These are phyloP conservation scores for Campoplex capitator DNA, from an alignment of 2,888 invertebrate genomes.

Conservation along the genomic window DNA sequence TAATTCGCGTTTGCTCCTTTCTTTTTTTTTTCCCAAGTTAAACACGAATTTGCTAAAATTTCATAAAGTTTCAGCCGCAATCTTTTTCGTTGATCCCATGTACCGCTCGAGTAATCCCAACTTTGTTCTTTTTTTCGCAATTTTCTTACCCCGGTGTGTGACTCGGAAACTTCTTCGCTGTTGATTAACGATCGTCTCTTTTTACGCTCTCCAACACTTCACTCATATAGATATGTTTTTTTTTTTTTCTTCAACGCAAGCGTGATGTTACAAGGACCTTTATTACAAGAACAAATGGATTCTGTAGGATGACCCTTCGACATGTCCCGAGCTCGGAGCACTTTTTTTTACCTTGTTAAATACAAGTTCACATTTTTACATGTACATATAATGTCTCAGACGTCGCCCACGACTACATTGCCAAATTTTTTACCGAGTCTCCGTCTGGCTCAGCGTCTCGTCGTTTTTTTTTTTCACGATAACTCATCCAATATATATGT, in stretches of 20 bases:
- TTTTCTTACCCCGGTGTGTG: neutral
- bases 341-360: conserved; percentile 33
- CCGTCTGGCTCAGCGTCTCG: conserved; percentile 59
- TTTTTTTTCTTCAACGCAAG: neutral
- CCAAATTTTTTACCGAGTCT: conserved; percentile 55
- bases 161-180: neutral
- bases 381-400: conserved; percentile 14
- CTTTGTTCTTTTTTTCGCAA: conserved; percentile 5
- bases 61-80: neutral
- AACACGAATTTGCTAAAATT: neutral
- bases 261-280: conserved; percentile 10
- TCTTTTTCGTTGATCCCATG: neutral
- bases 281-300: conserved; percentile 28
- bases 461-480: conserved; percentile 41
- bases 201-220: neutral
- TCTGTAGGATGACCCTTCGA: conserved; percentile 26
- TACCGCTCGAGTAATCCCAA: neutral
- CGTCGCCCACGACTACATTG: conserved; percentile 38
- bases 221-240: neutral
- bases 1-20: neutral
- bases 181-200: conserved; percentile 1
- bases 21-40: neutral
- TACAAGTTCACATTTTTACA: neutral
- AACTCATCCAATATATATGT: conserved; percentile 3
- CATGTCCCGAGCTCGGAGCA: conserved; percentile 10